Evolutionary conservation across 1,140 invertebrate genomes (phyloP).

Genomic region (Branchinecta lynchi): DNA sequence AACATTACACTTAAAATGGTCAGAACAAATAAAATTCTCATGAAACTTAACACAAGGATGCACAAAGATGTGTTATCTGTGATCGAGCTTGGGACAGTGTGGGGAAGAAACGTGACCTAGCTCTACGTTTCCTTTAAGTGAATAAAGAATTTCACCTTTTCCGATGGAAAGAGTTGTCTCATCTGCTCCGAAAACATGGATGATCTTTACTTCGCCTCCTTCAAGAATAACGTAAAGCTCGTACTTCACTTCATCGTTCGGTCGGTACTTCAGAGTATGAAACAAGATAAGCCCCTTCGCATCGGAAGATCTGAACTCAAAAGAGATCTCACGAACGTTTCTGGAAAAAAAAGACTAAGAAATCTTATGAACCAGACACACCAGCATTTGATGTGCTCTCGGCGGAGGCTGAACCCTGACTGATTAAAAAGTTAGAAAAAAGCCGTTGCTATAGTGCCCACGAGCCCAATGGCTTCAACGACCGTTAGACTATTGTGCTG

Average conservation of each 20-base stretch:
- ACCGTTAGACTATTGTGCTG: too few species aligned
- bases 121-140: too few species aligned
- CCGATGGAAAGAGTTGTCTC: constrained; percentile 69
- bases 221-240: constrained; percentile 75
- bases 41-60: not conserved
- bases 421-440: too few species aligned
- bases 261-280: constrained; percentile 63
- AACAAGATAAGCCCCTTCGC: constrained; percentile 72
- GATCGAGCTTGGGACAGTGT: constrained; percentile 22
- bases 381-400: too few species aligned
- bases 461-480: too few species aligned
- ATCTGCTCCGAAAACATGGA: constrained; percentile 73
- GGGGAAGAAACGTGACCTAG: constrained; percentile 20
- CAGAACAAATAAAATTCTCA: too few species aligned
- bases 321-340: constrained; percentile 54
- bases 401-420: too few species aligned
- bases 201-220: constrained; percentile 70
- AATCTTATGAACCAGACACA: too few species aligned
- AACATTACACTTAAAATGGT: too few species aligned
- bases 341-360: constrained; percentile 13
- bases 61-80: constrained; percentile 24
- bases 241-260: constrained; percentile 55
- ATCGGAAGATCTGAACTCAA: constrained; percentile 66
- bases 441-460: too few species aligned
- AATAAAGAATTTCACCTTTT: constrained; percentile 37